Conservation (phyloP, 2,113 vertebrate genomes). For the Laticauda laticaudata region DNA sequence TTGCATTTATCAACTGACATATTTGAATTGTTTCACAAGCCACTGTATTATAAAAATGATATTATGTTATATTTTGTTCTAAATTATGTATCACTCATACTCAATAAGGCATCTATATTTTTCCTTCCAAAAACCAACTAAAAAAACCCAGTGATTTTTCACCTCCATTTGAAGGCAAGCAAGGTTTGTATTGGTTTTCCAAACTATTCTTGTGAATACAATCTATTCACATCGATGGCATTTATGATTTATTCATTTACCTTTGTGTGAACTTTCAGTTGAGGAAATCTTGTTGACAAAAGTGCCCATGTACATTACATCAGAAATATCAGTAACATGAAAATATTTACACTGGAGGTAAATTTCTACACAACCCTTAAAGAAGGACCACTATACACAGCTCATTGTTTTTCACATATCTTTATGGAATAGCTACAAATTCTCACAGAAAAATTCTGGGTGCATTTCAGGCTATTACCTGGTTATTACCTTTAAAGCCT, state of each 20-base stretch:
- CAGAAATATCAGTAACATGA: slow-evolving; percentile 2
- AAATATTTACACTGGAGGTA: neutral
- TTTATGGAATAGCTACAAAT: slow-evolving; percentile 6
- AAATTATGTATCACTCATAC: neutral
- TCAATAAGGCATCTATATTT: slow-evolving; percentile 5
- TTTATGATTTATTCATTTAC: slow-evolving; percentile 29
- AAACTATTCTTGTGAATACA: slow-evolving; percentile 17
- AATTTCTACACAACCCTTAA: slow-evolving; percentile 1
- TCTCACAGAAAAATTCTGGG: slow-evolving; percentile 9
- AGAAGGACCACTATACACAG: neutral
- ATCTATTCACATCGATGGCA: slow-evolving; percentile 12
- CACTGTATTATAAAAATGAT: neutral
- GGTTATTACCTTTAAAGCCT: neutral
- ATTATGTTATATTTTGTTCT: neutral
- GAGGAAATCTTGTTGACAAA: slow-evolving; percentile 25
- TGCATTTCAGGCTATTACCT: neutral
- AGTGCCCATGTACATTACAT: slow-evolving; percentile 2
- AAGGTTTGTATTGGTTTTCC: neutral
- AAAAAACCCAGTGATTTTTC: neutral
- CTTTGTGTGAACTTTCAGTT: neutral
- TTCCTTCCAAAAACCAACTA: neutral
- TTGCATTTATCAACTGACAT: slow-evolving; percentile 8
- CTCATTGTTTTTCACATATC: slow-evolving; percentile 6
- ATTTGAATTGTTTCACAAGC: neutral
- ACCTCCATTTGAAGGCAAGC: neutral